phyloP scores from a whole-genome alignment of 2,888 invertebrate genomes.

The Cosmia trapezina region DNA sequence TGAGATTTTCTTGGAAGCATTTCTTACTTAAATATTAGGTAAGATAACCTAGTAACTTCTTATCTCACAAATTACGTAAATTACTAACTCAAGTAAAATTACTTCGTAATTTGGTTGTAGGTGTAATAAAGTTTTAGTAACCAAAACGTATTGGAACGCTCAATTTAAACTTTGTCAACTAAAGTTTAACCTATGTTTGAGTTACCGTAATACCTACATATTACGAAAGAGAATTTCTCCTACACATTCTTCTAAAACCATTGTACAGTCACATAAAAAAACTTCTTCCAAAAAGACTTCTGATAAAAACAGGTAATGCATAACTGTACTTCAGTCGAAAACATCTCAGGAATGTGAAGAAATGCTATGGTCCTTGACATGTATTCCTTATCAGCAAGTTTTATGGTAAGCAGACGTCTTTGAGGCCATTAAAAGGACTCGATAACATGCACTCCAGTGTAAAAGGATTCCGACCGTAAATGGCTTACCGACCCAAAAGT shows the following conservation, averaged over 20 bases:
- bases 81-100: conserved; percentile 21
- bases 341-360: conserved; percentile 67
- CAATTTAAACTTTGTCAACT: conserved; percentile 34
- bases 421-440: conserved; percentile 80
- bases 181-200: conserved; percentile 29
- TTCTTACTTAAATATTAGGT: conserved; percentile 10
- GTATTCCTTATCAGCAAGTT: conserved; percentile 82
- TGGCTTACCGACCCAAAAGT: conserved; percentile 39
- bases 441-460: conserved; percentile 73
- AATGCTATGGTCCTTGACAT: conserved; percentile 71
- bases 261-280: conserved; percentile 22
- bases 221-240: neutral
- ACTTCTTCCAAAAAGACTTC: neutral
- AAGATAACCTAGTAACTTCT: conserved; percentile 5
- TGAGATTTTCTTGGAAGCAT: conserved; percentile 5
- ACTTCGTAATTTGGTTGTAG: conserved; percentile 28
- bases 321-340: conserved; percentile 55
- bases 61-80: conserved; percentile 16
- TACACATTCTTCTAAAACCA: neutral
- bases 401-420: conserved; percentile 82
- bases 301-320: conserved; percentile 53
- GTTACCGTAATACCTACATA: conserved; percentile 23
- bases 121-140: conserved; percentile 35
- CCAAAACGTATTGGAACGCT: conserved; percentile 12
- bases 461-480: conserved; percentile 66